A percentile compares a stretch with the other conserved stretches of the same genome.
These are phyloP conservation scores for Chaetops frenatus DNA, from an alignment of 2,113 vertebrate species.

Conservation along the genomic window DNA sequence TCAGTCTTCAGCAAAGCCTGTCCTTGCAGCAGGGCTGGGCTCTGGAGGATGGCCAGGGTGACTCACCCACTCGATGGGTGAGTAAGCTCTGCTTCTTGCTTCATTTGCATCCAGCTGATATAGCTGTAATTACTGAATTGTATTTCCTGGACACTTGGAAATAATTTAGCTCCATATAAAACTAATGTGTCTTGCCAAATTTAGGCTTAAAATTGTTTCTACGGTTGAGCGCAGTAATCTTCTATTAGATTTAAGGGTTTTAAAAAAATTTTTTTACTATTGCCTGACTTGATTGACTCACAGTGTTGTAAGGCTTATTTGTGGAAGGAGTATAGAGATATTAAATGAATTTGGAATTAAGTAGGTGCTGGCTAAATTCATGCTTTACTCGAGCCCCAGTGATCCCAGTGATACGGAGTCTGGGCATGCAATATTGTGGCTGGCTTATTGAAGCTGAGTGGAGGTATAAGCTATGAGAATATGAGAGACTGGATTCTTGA, in stretches of 20 bases:
- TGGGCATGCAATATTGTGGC: neutral
- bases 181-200: slow-evolving; percentile 41
- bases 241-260: slow-evolving; percentile 12
- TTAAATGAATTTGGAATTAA: slow-evolving; percentile 50
- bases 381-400: slow-evolving; percentile 2
- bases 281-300: slow-evolving; percentile 7
- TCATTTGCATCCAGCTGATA: slow-evolving; percentile 6
- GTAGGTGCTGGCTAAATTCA: slow-evolving; percentile 29
- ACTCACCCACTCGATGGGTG: neutral
- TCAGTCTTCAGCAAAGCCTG: neutral
- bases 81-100: neutral
- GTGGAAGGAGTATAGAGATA: neutral
- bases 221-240: slow-evolving; percentile 28
- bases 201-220: slow-evolving; percentile 37
- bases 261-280: neutral
- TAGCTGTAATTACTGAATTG: slow-evolving; percentile 29
- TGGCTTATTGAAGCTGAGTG: slow-evolving; percentile 6
- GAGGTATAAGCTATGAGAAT: neutral
- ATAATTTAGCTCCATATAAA: slow-evolving; percentile 37
- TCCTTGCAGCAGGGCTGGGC: neutral
- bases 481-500: neutral
- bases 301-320: slow-evolving; percentile 38
- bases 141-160: slow-evolving; percentile 50
- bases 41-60: neutral
- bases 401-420: neutral